Evolutionary conservation across 2,888 invertebrate genomes (phyloP).

Genomic region (Lycaena phlaeas): DNA sequence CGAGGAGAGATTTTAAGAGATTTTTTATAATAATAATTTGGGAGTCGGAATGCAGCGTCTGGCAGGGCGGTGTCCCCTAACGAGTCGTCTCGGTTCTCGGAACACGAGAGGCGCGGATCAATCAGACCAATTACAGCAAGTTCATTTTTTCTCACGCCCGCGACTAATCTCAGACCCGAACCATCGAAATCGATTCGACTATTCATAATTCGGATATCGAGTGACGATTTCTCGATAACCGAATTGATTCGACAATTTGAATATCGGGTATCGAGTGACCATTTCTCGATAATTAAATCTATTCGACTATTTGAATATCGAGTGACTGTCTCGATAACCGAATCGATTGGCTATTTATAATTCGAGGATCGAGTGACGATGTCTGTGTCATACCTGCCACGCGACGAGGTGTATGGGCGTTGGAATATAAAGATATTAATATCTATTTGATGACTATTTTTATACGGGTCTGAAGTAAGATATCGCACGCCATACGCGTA

Average conservation of each 20-base stretch:
- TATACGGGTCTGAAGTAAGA: too few species aligned
- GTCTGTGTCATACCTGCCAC: too few species aligned
- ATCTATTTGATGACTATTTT: too few species aligned
- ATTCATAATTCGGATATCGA: constrained; percentile 3
- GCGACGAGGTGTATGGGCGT: too few species aligned
- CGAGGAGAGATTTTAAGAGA: too few species aligned
- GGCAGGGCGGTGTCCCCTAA: constrained; percentile 48
- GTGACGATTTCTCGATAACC: background rate
- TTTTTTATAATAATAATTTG: too few species aligned
- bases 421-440: too few species aligned
- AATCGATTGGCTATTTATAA: background rate
- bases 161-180: constrained; percentile 15
- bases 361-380: too few species aligned
- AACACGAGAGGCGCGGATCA: constrained; percentile 59
- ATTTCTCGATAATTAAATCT: background rate
- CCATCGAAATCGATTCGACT: constrained; percentile 1
- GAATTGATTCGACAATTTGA: background rate
- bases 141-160: constrained; percentile 47
- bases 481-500: too few species aligned
- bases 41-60: constrained; percentile 24
- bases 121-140: constrained; percentile 67
- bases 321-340: background rate
- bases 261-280: background rate
- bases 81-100: constrained; percentile 56
- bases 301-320: background rate